Evolutionary conservation across 1,140 invertebrate genomes (phyloP).

Genomic region (Ips typographus): DNA sequence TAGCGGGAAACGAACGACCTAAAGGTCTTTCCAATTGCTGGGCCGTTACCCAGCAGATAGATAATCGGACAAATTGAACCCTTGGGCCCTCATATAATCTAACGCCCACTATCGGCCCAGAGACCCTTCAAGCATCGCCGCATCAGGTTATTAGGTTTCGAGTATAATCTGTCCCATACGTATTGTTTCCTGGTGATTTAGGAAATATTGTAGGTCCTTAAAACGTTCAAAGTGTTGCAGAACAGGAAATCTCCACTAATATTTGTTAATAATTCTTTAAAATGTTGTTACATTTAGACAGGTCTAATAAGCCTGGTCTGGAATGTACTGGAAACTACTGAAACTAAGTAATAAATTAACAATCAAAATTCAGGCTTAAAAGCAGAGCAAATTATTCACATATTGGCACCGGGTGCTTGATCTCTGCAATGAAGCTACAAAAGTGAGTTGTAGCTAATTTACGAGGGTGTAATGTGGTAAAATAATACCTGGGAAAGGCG

Average conservation of each 20-base stretch:
- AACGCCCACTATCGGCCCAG: background rate
- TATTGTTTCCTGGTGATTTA: background rate
- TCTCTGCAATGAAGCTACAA: conserved; percentile 10
- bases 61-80: conserved; percentile 11
- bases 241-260: background rate
- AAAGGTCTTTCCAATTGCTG: conserved; percentile 10
- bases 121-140: background rate
- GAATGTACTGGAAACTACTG: no score
- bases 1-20: no score
- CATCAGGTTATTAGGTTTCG: background rate
- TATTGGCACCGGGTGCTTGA: conserved; percentile 7
- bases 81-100: conserved; percentile 6
- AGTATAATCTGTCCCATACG: background rate
- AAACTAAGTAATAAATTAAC: no score
- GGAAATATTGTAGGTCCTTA: background rate
- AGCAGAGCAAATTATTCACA: background rate
- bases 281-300: background rate
- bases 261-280: background rate
- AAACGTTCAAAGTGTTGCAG: background rate
- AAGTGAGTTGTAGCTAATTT: conserved; percentile 23
- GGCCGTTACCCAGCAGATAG: background rate
- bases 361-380: background rate
- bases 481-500: conserved; percentile 32
- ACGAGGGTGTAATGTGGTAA: conserved; percentile 35
- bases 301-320: background rate